Evolutionary conservation across 2,113 vertebrate genomes (phyloP).

Genomic region (Labeo rohita): DNA sequence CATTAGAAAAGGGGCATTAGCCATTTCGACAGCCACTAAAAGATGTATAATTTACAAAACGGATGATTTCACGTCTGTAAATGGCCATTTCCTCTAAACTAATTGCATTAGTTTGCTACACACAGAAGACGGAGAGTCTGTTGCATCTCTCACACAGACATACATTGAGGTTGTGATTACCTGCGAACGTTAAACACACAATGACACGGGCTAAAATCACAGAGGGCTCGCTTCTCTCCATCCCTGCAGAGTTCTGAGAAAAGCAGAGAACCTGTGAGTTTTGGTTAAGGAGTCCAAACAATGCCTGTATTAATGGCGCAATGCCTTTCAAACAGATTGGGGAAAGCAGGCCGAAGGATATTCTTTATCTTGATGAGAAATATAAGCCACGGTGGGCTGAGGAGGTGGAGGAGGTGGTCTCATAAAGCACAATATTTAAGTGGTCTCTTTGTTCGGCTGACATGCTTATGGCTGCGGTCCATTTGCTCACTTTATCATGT

Average conservation of each 20-base stretch:
- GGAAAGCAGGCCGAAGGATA: background rate
- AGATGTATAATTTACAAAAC: constrained; percentile 29
- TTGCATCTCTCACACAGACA: background rate
- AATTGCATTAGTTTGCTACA: constrained; percentile 37
- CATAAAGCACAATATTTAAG: constrained; percentile 48
- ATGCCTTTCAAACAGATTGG: background rate
- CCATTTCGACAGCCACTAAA: constrained; percentile 21
- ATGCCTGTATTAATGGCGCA: background rate
- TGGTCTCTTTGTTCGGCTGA: constrained; percentile 40
- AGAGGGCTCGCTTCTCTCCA: background rate
- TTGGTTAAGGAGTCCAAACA: background rate
- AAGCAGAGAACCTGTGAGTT: background rate
- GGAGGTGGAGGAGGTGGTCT: constrained; percentile 31
- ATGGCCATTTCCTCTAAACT: constrained; percentile 48
- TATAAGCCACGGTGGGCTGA: background rate
- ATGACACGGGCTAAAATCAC: constrained; percentile 43
- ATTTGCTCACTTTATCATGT: constrained; percentile 43
- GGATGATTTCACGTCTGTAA: constrained; percentile 48
- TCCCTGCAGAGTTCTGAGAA: constrained; percentile 13
- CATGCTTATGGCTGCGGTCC: constrained; percentile 35
- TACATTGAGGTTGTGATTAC: constrained; percentile 39
- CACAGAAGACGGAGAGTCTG: constrained; percentile 17
- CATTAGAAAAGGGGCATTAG: constrained; percentile 26
- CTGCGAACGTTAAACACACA: constrained; percentile 42
- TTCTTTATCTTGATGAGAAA: constrained; percentile 38